Percentiles rank a stretch among this genome's conserved stretches.
Evolutionary conservation across 2,113 vertebrate genomes (phyloP).

Genomic region (Takifugu flavidus): DNA sequence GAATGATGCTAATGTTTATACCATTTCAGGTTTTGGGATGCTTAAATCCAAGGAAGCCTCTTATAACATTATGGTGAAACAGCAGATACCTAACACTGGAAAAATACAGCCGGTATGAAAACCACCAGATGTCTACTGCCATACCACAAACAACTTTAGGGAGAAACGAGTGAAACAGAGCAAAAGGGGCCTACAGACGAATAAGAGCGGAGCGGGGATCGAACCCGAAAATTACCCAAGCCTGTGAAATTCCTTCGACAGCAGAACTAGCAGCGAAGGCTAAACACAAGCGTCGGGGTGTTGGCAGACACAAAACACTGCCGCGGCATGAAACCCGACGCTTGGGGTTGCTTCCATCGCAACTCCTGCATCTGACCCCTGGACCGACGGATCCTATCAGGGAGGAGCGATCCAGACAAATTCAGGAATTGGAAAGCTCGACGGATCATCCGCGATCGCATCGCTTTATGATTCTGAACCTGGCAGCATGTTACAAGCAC

Average conservation of each 20-base stretch:
- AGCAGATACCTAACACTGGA: constrained; percentile 59
- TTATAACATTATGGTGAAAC: constrained; percentile 59
- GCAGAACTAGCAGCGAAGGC: constrained; percentile 59
- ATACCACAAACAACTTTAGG: constrained; percentile 59
- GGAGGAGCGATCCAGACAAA: not conserved
- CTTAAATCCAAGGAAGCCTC: constrained; percentile 53
- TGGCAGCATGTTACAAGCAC: constrained; percentile 5
- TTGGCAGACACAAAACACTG: constrained; percentile 64
- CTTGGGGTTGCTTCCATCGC: constrained; percentile 24
- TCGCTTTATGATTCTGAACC: not conserved
- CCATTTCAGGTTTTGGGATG: constrained; percentile 44
- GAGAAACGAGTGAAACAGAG: constrained; percentile 29
- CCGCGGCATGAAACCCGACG: constrained; percentile 36
- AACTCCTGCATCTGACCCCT: constrained; percentile 20
- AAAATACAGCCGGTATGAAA: constrained; percentile 49
- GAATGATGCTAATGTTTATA: constrained; percentile 35
- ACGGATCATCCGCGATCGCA: too few relatives aligned
- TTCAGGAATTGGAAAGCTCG: not conserved
- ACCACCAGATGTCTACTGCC: constrained; percentile 48
- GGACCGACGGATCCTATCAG: constrained; percentile 3
- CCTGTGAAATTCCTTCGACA: constrained; percentile 68
- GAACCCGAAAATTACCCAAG: constrained; percentile 54
- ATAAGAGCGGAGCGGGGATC: constrained; percentile 31
- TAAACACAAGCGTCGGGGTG: constrained; percentile 64
- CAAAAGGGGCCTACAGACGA: constrained; percentile 11